Conservation (phyloP, 2,113 vertebrate species). For the Carollia perspicillata region DNA sequence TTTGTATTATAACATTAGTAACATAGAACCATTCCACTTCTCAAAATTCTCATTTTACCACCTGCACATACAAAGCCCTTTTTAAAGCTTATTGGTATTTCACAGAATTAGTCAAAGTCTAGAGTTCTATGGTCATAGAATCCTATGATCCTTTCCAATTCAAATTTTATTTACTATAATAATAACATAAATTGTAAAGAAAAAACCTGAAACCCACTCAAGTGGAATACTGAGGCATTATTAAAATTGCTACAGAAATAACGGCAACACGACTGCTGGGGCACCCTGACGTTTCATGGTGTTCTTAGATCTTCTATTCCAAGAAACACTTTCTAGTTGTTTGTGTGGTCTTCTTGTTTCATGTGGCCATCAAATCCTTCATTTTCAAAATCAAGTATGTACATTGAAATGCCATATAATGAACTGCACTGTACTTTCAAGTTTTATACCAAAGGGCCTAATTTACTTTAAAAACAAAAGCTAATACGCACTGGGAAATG, state of each 20-base stretch:
- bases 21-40: neutral
- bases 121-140: neutral
- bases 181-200: neutral
- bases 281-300: neutral
- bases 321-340: conserved; percentile 28
- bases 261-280: neutral
- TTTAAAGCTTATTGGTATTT: neutral
- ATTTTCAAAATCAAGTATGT: conserved; percentile 42
- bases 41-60: conserved; percentile 4
- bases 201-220: conserved; percentile 36
- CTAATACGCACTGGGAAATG: conserved; percentile 2
- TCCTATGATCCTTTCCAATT: neutral
- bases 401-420: neutral
- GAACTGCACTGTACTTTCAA: neutral
- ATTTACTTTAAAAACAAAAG: conserved; percentile 50
- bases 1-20: neutral
- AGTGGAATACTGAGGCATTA: neutral
- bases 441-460: conserved; percentile 28
- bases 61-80: neutral
- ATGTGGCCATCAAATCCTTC: neutral
- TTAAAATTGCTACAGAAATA: conserved; percentile 32
- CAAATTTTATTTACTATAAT: conserved; percentile 34
- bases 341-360: neutral
- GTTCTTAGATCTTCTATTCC: conserved; percentile 6
- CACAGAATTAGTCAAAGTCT: neutral